Conservation (phyloP, 2,888 invertebrate genomes). For the Drosophila histrio region DNA sequence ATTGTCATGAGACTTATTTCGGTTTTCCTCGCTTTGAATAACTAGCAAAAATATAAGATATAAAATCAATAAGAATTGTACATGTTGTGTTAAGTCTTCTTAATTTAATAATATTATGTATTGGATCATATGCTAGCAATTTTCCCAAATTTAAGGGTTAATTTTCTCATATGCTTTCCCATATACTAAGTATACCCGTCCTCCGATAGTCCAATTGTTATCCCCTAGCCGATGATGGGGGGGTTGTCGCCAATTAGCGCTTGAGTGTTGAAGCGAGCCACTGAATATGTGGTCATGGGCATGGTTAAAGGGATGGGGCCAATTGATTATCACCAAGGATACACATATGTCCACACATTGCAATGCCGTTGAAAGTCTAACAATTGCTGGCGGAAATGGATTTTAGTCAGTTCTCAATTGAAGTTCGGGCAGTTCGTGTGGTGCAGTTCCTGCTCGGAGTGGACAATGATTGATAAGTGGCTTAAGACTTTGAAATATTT, state of each 20-base stretch:
- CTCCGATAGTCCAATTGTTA: not conserved
- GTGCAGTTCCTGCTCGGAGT: conserved; percentile 25
- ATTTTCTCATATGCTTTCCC: not conserved
- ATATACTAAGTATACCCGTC: not conserved
- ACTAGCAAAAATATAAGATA: not conserved
- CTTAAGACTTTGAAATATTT: conserved; percentile 36
- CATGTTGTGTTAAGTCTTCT: too few species aligned
- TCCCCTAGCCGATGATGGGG: not conserved
- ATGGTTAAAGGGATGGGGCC: not conserved
- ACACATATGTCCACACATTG: conserved; percentile 67
- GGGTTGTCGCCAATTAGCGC: conserved; percentile 55
- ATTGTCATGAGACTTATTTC: too few species aligned
- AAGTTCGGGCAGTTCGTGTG: conserved; percentile 46
- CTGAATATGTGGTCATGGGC: conserved; percentile 36
- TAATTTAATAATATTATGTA: not conserved
- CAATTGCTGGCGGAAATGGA: not conserved
- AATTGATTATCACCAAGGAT: conserved; percentile 79
- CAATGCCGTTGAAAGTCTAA: conserved; percentile 27
- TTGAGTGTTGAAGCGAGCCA: conserved; percentile 38
- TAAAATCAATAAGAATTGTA: too few species aligned
- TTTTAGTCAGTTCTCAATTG: conserved; percentile 51
- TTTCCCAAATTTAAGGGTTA: not conserved
- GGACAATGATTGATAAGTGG: conserved; percentile 31
- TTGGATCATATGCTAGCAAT: not conserved
- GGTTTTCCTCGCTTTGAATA: too few species aligned